phyloP scores from a whole-genome alignment of 2,888 invertebrate genomes.

The Brenthis ino region DNA sequence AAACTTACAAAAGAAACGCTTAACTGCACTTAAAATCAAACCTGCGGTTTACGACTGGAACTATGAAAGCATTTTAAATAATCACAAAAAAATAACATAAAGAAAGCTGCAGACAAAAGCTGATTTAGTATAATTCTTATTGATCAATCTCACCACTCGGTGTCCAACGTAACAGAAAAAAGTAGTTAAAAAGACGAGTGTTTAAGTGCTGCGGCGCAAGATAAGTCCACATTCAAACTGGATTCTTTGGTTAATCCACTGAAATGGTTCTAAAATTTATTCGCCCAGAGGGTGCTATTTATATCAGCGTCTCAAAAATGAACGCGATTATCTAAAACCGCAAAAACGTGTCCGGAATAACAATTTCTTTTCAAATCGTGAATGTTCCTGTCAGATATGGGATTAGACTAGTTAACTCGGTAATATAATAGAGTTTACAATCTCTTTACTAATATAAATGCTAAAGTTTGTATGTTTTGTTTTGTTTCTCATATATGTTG shows the following conservation, averaged over 20 bases:
- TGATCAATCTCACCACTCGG: neutral
- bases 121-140: conserved; percentile 2
- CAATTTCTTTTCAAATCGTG: conserved; percentile 47
- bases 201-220: conserved; percentile 32
- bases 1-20: too few species aligned
- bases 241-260: conserved; percentile 48
- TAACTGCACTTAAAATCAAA: too few species aligned
- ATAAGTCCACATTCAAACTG: conserved; percentile 37
- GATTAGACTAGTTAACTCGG: conserved; percentile 33
- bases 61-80: too few species aligned
- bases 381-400: conserved; percentile 35
- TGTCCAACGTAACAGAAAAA: conserved; percentile 18
- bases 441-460: too few species aligned
- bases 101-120: conserved; percentile 42
- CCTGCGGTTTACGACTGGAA: too few species aligned
- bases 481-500: neutral
- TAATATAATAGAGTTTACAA: conserved; percentile 1
- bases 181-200: conserved; percentile 32
- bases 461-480: neutral
- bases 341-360: conserved; percentile 73
- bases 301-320: conserved; percentile 77
- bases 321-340: conserved; percentile 78
- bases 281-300: conserved; percentile 75
- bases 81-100: too few species aligned
- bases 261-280: conserved; percentile 76